These are phyloP conservation scores for Colaptes auratus DNA, from an alignment of 2,113 vertebrate genomes.

Conservation along the genomic window DNA sequence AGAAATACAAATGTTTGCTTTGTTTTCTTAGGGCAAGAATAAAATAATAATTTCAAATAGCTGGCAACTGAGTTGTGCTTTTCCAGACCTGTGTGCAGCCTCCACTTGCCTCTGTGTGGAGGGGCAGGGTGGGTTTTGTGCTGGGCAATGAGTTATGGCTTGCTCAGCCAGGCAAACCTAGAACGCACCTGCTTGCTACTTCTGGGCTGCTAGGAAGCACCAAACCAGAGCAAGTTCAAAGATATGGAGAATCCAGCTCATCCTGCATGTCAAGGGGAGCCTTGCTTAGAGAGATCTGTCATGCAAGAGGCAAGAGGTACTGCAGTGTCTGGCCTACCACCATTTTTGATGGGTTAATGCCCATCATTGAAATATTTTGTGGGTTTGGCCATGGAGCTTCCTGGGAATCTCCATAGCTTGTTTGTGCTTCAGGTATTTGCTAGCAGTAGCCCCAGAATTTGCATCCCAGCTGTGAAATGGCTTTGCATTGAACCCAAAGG, in stretches of 20 bases:
- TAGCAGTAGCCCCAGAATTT: neutral
- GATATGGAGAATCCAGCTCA: neutral
- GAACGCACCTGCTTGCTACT: neutral
- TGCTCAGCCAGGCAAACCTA: neutral
- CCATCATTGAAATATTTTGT: neutral
- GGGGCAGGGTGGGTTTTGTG: neutral
- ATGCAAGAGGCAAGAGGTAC: neutral
- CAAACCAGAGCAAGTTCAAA: neutral
- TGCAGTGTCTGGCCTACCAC: too few species aligned
- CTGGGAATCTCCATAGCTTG: neutral
- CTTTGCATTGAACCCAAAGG: neutral
- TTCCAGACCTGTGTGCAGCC: neutral
- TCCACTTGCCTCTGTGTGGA: neutral
- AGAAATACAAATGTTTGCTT: neutral
- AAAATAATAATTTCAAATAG: conserved; percentile 12
- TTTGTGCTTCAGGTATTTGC: neutral
- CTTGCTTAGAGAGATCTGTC: neutral
- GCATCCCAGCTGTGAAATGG: neutral
- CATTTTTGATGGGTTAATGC: neutral
- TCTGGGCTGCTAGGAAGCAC: neutral
- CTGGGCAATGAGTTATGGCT: neutral
- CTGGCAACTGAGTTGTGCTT: neutral
- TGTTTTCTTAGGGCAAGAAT: neutral
- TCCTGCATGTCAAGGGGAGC: neutral
- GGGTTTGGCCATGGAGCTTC: neutral